Conservation (phyloP, 1,140 invertebrate species). For the Pseudomyrmex flavicornis region DNA sequence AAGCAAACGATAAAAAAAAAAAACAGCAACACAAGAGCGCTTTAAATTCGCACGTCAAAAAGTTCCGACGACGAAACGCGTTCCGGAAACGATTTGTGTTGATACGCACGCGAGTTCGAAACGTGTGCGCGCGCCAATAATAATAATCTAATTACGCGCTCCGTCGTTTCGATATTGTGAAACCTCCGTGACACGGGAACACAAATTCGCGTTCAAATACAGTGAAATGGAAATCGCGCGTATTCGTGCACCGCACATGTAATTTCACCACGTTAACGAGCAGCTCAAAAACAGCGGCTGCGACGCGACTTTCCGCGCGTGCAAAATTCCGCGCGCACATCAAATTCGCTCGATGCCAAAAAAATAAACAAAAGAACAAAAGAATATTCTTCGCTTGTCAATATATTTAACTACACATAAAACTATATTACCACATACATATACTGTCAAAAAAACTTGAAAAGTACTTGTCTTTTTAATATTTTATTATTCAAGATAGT, state of each 20-base stretch:
- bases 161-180: conserved; percentile 58
- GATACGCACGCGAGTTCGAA: conserved; percentile 18
- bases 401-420: neutral
- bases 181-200: conserved; percentile 41
- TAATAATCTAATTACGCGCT: conserved; percentile 55
- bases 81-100: conserved; percentile 37
- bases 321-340: neutral
- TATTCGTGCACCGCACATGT: conserved; percentile 49
- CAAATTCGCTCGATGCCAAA: neutral
- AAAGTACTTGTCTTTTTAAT: neutral
- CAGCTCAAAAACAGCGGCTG: conserved; percentile 45
- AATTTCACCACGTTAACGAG: conserved; percentile 50
- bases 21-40: neutral
- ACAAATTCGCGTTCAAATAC: conserved; percentile 61
- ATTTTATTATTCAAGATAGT: neutral
- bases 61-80: neutral
- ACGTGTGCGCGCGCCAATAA: conserved; percentile 39
- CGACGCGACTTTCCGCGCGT: conserved; percentile 10
- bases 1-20: conserved; percentile 12
- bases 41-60: neutral
- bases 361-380: neutral
- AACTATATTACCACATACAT: neutral
- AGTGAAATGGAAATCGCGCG: conserved; percentile 58
- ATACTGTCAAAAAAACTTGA: neutral
- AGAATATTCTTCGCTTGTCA: neutral